A percentile compares a stretch with the other conserved stretches of the same genome.
phyloP scores from a whole-genome alignment of 2,797 vertebrate species.

The Rhincodon typus region DNA sequence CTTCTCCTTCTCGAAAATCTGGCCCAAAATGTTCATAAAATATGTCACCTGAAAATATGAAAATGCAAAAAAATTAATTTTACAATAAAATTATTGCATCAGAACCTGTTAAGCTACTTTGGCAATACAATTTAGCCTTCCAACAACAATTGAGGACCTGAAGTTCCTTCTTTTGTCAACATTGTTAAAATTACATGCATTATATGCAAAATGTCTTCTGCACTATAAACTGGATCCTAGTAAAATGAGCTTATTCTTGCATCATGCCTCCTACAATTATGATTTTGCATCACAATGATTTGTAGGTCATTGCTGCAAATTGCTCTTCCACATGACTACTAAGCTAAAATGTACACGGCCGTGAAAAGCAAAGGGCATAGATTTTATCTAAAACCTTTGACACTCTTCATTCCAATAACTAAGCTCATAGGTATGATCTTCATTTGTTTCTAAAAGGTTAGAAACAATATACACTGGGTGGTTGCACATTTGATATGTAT shows the following conservation, averaged over 20 bases:
- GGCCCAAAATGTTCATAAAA: conserved; percentile 93
- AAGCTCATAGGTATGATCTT: neutral
- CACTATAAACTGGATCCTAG: neutral
- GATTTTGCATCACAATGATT: neutral
- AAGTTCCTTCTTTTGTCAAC: neutral
- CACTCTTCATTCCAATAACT: neutral
- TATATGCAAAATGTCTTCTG: neutral
- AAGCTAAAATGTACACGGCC: neutral
- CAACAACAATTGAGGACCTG: neutral
- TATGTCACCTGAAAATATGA: conserved; percentile 63
- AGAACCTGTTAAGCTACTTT: neutral
- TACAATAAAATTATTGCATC: neutral
- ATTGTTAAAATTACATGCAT: neutral
- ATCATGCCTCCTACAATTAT: neutral
- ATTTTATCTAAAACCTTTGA: neutral
- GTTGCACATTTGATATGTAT: too few relatives aligned
- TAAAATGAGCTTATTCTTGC: neutral
- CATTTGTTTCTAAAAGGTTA: too few relatives aligned
- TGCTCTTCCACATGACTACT: too few relatives aligned
- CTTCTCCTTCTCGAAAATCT: conserved; percentile 69
- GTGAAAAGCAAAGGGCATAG: neutral
- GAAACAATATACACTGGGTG: too few relatives aligned
- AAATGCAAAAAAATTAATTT: neutral
- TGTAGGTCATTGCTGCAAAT: neutral
- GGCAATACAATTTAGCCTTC: neutral